Conservation (phyloP, 2,113 vertebrate species). For the Sceloporus tristichus region DNA sequence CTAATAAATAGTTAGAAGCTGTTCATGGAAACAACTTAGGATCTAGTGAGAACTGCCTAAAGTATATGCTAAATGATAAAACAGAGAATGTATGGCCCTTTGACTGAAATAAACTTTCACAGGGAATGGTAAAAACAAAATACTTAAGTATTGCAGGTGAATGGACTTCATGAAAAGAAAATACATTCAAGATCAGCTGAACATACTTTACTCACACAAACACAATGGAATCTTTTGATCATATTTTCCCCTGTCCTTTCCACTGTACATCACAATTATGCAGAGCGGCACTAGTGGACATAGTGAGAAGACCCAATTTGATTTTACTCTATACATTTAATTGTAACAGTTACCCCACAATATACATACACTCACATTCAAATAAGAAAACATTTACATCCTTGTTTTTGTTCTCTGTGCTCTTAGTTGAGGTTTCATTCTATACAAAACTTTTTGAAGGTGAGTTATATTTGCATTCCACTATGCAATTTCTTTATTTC, state of each 20-base stretch:
- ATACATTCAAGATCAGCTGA: background rate
- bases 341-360: too few species aligned
- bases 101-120: background rate
- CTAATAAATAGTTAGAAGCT: background rate
- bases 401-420: background rate
- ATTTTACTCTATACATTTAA: too few species aligned
- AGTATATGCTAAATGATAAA: background rate
- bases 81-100: background rate
- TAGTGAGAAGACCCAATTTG: too few species aligned
- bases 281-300: background rate
- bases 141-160: background rate
- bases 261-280: too few species aligned
- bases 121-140: background rate
- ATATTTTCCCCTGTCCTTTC: too few species aligned
- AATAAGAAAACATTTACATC: background rate
- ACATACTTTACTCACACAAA: background rate
- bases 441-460: constrained; percentile 19
- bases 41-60: too few species aligned
- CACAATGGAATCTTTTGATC: background rate
- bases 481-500: constrained; percentile 19
- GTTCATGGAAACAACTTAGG: too few species aligned
- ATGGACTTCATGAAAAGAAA: background rate
- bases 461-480: constrained; percentile 20
- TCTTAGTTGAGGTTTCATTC: background rate
- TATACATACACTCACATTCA: background rate